Evolutionary conservation across 92 coral and sea anemone genomes (phyloP).

Genomic region (Diadumene lineata): DNA sequence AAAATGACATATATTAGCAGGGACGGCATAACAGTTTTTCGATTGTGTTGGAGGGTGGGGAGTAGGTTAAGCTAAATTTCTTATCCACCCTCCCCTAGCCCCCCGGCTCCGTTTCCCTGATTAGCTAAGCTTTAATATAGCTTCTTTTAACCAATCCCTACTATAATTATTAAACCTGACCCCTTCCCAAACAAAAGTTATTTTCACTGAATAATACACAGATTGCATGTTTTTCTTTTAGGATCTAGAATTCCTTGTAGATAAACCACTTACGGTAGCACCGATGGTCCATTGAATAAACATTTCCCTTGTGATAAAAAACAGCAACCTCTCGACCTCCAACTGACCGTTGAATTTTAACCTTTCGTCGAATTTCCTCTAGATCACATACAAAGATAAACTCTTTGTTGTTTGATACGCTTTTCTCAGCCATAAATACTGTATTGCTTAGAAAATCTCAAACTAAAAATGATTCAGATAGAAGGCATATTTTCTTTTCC

Average conservation of each 20-base stretch:
- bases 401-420: not conserved
- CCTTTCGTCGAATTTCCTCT: constrained; percentile 30
- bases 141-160: too few species aligned
- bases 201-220: not conserved
- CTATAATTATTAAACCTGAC: too few species aligned
- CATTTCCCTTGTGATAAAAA: constrained; percentile 36
- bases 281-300: constrained; percentile 57
- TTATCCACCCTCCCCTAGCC: too few species aligned
- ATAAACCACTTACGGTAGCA: constrained; percentile 58
- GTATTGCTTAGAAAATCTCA: not conserved
- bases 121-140: too few species aligned
- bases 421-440: not conserved
- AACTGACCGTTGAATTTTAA: constrained; percentile 40
- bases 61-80: too few species aligned
- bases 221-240: not conserved
- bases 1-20: too few species aligned
- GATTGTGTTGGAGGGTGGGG: too few species aligned
- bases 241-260: not conserved
- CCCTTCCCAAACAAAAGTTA: too few species aligned
- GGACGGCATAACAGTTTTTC: too few species aligned
- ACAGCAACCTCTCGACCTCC: constrained; percentile 50
- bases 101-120: too few species aligned
- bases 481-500: not conserved
- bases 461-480: not conserved
- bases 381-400: constrained; percentile 40